Conservation (phyloP, 2,113 vertebrate genomes). For the Pachycephala philippinensis region DNA sequence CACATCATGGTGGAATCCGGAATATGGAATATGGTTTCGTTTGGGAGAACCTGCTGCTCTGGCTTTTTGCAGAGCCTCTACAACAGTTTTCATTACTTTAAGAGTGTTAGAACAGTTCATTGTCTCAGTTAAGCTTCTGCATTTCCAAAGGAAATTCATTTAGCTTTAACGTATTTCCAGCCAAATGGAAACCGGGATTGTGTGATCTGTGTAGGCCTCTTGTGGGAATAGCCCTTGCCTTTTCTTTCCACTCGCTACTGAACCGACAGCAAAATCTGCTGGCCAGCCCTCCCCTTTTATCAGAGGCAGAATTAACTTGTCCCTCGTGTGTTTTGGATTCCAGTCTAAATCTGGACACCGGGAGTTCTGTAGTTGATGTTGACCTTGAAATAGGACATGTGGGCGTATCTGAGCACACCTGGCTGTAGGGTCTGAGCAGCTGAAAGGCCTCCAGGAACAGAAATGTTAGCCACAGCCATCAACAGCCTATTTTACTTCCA, state of each 20-base stretch:
- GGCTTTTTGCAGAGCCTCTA: not conserved
- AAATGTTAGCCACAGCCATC: not conserved
- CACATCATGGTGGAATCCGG: fast-evolving
- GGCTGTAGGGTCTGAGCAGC: not conserved
- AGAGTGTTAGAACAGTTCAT: not conserved
- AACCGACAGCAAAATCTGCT: not conserved
- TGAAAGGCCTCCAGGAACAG: not conserved
- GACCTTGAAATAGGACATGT: not conserved
- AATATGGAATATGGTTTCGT: not conserved
- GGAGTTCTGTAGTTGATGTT: not conserved
- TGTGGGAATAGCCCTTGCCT: not conserved
- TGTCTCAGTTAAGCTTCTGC: not conserved
- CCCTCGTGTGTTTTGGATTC: slow-evolving; percentile 1
- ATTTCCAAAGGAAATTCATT: not conserved
- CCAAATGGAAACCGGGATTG: not conserved
- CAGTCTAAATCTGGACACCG: not conserved
- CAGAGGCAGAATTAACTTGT: not conserved
- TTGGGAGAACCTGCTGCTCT: not conserved
- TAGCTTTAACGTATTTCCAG: not conserved
- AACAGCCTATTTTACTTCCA: not conserved
- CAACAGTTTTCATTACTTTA: not conserved
- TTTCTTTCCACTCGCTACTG: not conserved
- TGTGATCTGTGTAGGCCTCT: not conserved
- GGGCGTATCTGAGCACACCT: not conserved
- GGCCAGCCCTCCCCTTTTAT: not conserved